Evolutionary conservation across 2,113 vertebrate species (phyloP), one percentile per base, ranked within the genome.

Genomic region (Eublepharis macularius): DNA sequence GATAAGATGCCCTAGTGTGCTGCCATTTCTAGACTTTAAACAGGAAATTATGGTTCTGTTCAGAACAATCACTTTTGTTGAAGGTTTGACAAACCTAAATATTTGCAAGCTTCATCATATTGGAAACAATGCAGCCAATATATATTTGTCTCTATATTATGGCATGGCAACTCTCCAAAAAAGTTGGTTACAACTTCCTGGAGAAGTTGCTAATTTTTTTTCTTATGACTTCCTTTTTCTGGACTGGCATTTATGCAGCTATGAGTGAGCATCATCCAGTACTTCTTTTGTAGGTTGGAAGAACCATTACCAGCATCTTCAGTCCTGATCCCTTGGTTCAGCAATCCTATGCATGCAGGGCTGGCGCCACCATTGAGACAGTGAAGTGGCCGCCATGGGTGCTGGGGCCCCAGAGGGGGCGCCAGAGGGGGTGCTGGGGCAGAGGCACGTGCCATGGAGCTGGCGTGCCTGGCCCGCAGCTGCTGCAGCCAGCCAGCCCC

Each of bases 131-230:
- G n/a, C n/a, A n/a, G n/a, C 65, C 75, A 78, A 13, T 26, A 57
- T 39, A 45, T 24, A 72, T 79, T 85, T 79, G 76, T 70, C 83
- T 79, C 36, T 41, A 41, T 68, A 78, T 78, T 78, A 49, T 78
- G 75, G 65, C 75, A 43, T 77, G 66, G 26, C 29, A 54, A 41
- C 29, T 24, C 36, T 84, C 69, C 34, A 78, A 79, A 77, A 57
- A 85, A 65, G 29, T 57, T 69, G 47, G 36, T n/a, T 49, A 69
- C 36, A 78, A 45, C 24, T 77, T 83, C 49, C 63, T 39, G 12
- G 36, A 21, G 24, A 6, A 68, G 74, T 45, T 54, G 36, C 63
- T 34, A 84, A 29, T 9, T 63, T 63, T 63, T 63, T 63, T 0
- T 29, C 10, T 63, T 63, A 24, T 63, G 7, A 29, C 14, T 51